Percentiles rank a stretch among this genome's conserved stretches.
phyloP scores from a whole-genome alignment of 2,113 vertebrate species.

The Lepidothrix coronata region DNA sequence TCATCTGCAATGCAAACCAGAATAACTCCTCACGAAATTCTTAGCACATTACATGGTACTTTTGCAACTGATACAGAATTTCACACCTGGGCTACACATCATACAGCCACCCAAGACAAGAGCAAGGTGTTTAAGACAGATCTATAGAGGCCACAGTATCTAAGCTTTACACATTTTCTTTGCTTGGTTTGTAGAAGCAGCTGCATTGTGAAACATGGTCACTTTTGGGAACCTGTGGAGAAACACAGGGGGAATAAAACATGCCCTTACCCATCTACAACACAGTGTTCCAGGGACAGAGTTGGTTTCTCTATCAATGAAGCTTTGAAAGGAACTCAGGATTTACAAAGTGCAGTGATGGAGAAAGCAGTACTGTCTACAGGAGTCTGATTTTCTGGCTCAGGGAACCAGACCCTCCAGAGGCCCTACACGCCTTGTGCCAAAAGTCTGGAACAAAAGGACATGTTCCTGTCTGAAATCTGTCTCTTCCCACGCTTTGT shows the following conservation, averaged over 20 bases:
- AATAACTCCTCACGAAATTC: neutral
- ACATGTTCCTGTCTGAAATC: neutral
- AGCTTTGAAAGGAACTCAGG: neutral
- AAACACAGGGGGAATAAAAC: neutral
- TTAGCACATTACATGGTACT: neutral
- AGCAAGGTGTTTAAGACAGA: neutral
- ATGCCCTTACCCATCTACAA: neutral
- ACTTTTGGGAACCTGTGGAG: neutral
- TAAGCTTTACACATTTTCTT: neutral
- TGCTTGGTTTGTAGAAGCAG: neutral
- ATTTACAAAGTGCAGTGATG: neutral
- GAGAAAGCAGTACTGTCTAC: neutral
- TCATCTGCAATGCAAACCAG: neutral
- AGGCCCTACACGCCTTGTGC: neutral
- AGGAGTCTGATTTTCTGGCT: constrained; percentile 30
- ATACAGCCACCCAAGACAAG: neutral
- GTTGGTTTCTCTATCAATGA: neutral
- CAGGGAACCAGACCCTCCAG: neutral
- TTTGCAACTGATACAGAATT: neutral
- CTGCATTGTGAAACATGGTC: neutral
- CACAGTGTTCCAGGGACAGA: neutral
- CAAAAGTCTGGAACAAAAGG: constrained; percentile 15
- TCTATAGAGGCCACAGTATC: neutral
- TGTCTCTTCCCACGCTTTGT: neutral
- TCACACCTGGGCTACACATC: neutral